Evolutionary conservation across 2,797 vertebrate species (phyloP), one percentile per base, ranked within the genome.

Genomic region (Pteronotus mesoamericanus): DNA sequence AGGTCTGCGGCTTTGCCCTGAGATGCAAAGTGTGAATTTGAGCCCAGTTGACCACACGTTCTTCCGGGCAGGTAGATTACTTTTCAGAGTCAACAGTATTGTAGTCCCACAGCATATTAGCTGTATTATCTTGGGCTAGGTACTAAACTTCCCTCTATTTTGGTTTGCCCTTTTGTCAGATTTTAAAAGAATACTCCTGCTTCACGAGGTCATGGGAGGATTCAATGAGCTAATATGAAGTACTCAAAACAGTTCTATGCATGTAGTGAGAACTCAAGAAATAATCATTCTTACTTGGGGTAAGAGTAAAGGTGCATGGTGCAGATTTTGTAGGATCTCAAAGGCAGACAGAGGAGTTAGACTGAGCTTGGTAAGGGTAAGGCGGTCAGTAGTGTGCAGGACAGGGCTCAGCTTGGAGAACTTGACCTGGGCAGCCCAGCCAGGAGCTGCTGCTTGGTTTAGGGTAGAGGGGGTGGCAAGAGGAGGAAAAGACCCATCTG

Each of bases 361-460:
- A 53, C 9, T 37, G 51, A 44, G 29, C 68, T 86, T 24, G 48
- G 37, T 44, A 16, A 71, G 26, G 39, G 26, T 34, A 48, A 78
- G n/a, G 19, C 5, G 0, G n/a, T 15, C 15, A 46, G 44, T 15
- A 44, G 18, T 2, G 9, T 19, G 6, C 12, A 3, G n/a, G 57
- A 53, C 3, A 72, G 74, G 89, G n/a, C 74, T 32, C 19, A 22
- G 34, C 15, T 22, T 2, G 12, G 44, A 75, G 64, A 68, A 11
- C 21, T 24, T 15, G 59, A n/a, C 42, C 12, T 15, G n/a, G 24
- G 18, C 21, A 46, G 75, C 61, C n/a, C 11, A 82, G 29, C 21
- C 26, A 5, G 29, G 39, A 9, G 18, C 6, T 15, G 46, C 34
- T 55, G 16, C 51, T 39, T 39, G 32, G 46, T 72, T 44, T 61